Evolutionary conservation across 1,140 invertebrate species (phyloP).

Genomic region (Rhysida immarginata): DNA sequence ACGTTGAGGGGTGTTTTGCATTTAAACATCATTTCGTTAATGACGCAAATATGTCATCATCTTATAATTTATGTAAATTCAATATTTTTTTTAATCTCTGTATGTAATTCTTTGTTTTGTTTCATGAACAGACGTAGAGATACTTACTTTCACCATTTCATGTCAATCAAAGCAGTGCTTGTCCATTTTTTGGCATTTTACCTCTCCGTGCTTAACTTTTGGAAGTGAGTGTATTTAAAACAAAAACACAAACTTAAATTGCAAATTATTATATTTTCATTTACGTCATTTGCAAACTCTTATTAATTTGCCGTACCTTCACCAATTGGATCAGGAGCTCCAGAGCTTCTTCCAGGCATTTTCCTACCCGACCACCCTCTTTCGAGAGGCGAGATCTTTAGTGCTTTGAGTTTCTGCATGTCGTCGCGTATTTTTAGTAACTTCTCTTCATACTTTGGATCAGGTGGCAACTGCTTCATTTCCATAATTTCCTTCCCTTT

Average conservation of each 20-base stretch:
- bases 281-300: conserved; percentile 2
- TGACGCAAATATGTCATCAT: too few relatives aligned
- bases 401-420: conserved; percentile 40
- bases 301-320: conserved; percentile 37
- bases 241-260: not conserved
- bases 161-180: not conserved
- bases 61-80: too few relatives aligned
- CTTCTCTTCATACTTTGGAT: conserved; percentile 51
- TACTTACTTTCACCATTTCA: not conserved
- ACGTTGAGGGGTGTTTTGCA: too few relatives aligned
- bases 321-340: conserved; percentile 66
- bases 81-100: too few relatives aligned
- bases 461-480: conserved; percentile 49
- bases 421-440: conserved; percentile 53
- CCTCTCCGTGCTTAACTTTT: not conserved
- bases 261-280: conserved; percentile 1
- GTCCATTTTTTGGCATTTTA: not conserved
- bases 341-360: conserved; percentile 66
- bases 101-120: too few relatives aligned
- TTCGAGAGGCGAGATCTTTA: conserved; percentile 58
- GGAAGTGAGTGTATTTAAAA: not conserved
- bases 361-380: conserved; percentile 74
- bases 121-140: too few relatives aligned
- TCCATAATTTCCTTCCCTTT: conserved; percentile 55
- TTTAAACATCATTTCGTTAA: too few relatives aligned